A percentile compares a stretch with the other conserved stretches of the same genome.
Conservation (phyloP, 2,113 vertebrate genomes). For the Brienomyrus brachyistius region DNA sequence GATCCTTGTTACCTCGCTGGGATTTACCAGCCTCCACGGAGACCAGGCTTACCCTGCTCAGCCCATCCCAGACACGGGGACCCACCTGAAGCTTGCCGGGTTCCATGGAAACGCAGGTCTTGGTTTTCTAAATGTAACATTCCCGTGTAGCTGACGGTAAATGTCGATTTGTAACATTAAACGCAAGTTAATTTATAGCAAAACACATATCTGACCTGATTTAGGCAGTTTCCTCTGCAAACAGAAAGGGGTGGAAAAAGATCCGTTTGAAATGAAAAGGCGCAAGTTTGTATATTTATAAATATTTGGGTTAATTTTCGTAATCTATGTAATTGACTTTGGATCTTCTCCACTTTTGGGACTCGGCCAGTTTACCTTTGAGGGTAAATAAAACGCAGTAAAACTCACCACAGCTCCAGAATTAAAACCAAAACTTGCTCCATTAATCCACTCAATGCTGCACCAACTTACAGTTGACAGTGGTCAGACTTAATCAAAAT, state of each 20-base stretch:
- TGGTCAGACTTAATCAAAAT: conserved; percentile 42
- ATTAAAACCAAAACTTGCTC: conserved; percentile 3
- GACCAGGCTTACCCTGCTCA: not conserved
- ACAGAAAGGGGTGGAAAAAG: not conserved
- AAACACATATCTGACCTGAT: not conserved
- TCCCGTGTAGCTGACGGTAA: not conserved
- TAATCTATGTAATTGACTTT: not conserved
- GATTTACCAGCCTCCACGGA: not conserved
- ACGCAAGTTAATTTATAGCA: not conserved
- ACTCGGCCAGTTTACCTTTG: not conserved
- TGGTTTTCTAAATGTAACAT: not conserved
- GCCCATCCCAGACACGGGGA: too few species aligned
- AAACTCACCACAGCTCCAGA: not conserved
- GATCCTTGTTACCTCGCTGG: not conserved
- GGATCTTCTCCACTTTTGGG: not conserved
- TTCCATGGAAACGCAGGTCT: not conserved
- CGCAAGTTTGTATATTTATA: not conserved
- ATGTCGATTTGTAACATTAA: not conserved
- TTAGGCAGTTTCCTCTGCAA: not conserved
- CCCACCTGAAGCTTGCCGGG: not conserved
- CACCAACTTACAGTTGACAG: conserved; percentile 42
- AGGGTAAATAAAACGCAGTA: not conserved
- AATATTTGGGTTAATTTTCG: not conserved
- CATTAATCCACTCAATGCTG: conserved; percentile 26
- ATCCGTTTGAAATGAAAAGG: not conserved